Evolutionary conservation across 2,113 vertebrate genomes (phyloP).

Genomic region (Ciconia stormi): DNA sequence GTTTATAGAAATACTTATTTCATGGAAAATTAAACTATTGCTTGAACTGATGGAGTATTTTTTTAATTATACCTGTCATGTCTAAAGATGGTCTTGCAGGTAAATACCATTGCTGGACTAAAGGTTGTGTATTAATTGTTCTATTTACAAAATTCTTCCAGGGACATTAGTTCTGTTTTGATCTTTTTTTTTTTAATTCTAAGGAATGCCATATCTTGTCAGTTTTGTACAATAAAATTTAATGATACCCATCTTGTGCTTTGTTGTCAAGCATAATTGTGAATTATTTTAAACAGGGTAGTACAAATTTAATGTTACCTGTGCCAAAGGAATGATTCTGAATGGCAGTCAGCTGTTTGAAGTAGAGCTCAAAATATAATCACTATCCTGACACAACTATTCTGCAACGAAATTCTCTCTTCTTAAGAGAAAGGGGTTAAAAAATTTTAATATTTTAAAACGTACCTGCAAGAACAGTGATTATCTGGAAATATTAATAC

Average conservation of each 20-base stretch:
- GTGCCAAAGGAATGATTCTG: conserved; percentile 34
- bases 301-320: background rate
- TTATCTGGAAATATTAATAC: background rate
- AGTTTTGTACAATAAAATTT: conserved; percentile 62
- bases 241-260: conserved; percentile 32
- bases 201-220: conserved; percentile 52
- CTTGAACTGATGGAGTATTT: conserved; percentile 73
- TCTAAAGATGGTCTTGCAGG: conserved; percentile 60
- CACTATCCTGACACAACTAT: background rate
- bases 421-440: background rate
- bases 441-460: background rate
- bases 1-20: conserved; percentile 75
- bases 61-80: conserved; percentile 67
- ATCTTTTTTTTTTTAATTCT: conserved; percentile 18
- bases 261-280: conserved; percentile 48
- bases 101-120: conserved; percentile 45
- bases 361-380: background rate
- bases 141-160: conserved; percentile 59
- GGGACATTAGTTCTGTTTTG: conserved; percentile 16
- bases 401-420: background rate
- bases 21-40: conserved; percentile 66
- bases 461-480: background rate
- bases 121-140: conserved; percentile 55
- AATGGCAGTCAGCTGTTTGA: background rate
- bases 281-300: conserved; percentile 22